Conservation (phyloP, 2,113 vertebrate genomes). For the Apeltes quadracus region DNA sequence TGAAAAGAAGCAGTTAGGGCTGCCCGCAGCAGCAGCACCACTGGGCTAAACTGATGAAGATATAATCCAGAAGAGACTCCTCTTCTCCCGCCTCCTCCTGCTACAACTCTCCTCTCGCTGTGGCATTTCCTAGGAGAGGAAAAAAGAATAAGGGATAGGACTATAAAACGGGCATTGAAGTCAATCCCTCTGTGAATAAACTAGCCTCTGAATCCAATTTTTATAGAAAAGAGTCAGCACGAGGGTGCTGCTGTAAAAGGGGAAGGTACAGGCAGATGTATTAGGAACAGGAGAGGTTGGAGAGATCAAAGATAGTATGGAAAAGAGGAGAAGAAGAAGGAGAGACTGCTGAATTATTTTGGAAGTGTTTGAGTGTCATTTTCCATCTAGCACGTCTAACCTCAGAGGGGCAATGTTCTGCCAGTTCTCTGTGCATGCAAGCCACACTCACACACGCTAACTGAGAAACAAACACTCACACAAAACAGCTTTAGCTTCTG, state of each 20-base stretch:
- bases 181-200: constrained; percentile 57
- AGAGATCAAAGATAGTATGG: constrained; percentile 61
- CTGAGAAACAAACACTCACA: constrained; percentile 13
- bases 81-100: constrained; percentile 2
- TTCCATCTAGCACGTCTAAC: constrained; percentile 59
- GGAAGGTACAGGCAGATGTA: constrained; percentile 51
- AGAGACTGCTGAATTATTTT: constrained; percentile 57
- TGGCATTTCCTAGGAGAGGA: constrained; percentile 36
- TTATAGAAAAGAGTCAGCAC: constrained; percentile 57
- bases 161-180: constrained; percentile 38
- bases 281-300: constrained; percentile 47
- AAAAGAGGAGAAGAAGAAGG: constrained; percentile 43
- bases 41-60: constrained; percentile 32
- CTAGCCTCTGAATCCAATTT: constrained; percentile 58
- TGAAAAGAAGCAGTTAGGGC: not conserved
- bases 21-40: constrained; percentile 4
- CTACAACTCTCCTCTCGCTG: constrained; percentile 6
- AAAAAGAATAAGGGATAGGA: not conserved
- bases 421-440: constrained; percentile 46
- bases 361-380: constrained; percentile 60
- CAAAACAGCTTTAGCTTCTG: constrained; percentile 25
- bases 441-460: constrained; percentile 23
- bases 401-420: constrained; percentile 51
- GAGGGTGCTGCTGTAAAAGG: constrained; percentile 32
- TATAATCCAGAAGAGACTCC: constrained; percentile 11